Evolutionary conservation across 1,140 invertebrate genomes (phyloP).

Genomic region (Cyphomyrmex costatus): DNA sequence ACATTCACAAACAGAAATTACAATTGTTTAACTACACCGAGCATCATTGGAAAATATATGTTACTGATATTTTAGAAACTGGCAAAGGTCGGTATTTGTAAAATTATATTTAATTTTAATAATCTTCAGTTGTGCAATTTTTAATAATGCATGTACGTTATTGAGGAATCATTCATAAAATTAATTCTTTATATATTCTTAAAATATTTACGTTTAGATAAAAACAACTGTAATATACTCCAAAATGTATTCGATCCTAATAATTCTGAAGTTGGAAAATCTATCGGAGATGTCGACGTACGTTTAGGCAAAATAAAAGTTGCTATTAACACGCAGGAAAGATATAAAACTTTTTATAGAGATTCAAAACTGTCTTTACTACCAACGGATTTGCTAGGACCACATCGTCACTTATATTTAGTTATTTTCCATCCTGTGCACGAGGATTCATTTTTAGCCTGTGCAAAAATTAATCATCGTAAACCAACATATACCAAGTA

Average conservation of each 20-base stretch:
- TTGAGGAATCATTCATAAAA: not conserved
- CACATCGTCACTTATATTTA: constrained; percentile 92
- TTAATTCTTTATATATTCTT: not conserved
- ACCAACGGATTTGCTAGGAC: constrained; percentile 90
- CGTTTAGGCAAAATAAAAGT: constrained; percentile 92
- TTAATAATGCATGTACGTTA: not conserved
- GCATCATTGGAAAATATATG: constrained; percentile 96
- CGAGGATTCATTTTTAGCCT: constrained; percentile 92
- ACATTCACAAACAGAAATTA: constrained; percentile 86
- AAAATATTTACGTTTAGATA: constrained; percentile 82
- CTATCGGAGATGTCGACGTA: constrained; percentile 93
- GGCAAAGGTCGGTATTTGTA: constrained; percentile 88
- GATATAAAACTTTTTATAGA: constrained; percentile 88
- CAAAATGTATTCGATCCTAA: constrained; percentile 95
- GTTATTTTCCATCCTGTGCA: constrained; percentile 94
- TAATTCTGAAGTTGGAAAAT: constrained; percentile 89
- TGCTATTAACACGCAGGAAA: constrained; percentile 88
- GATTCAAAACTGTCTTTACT: constrained; percentile 90
- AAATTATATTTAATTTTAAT: constrained; percentile 12
- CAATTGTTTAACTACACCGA: constrained; percentile 87
- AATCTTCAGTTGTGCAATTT: not conserved
- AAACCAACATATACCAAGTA: constrained; percentile 90
- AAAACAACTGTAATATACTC: constrained; percentile 92
- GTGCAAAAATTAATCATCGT: constrained; percentile 92
- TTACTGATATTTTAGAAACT: constrained; percentile 95